Evolutionary conservation across 1,140 invertebrate genomes (phyloP).

Genomic region (Zaprionus nigranus): DNA sequence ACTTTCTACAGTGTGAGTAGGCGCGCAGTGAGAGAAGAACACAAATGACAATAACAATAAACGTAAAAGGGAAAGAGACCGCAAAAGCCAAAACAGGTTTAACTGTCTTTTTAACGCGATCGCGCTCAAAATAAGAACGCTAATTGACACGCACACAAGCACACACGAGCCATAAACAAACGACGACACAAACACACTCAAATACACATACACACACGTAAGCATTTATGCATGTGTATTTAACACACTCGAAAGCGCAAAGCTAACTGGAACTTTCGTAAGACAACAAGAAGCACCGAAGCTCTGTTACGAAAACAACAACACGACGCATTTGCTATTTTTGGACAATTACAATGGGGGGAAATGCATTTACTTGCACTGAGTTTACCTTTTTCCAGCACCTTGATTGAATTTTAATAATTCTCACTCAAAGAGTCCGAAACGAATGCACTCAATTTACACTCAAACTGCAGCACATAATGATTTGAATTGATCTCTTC

Average conservation of each 20-base stretch:
- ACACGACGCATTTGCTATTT: conserved; percentile 44
- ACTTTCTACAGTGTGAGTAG: conserved; percentile 31
- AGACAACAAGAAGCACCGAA: conserved; percentile 22
- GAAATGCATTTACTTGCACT: conserved; percentile 32
- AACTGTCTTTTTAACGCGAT: conserved; percentile 58
- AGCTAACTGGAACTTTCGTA: conserved; percentile 73
- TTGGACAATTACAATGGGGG: conserved; percentile 17
- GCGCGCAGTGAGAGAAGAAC: conserved; percentile 17
- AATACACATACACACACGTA: not conserved
- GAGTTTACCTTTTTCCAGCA: conserved; percentile 35
- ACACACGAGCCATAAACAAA: conserved; percentile 51
- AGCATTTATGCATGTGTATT: not conserved
- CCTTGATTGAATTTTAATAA: not conserved
- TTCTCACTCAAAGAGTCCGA: conserved; percentile 32
- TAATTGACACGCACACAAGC: conserved; percentile 67
- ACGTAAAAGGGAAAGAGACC: conserved; percentile 34
- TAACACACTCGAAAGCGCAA: conserved; percentile 31
- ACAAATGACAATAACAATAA: conserved; percentile 48
- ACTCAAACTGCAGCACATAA: conserved; percentile 32
- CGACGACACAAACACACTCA: conserved; percentile 44
- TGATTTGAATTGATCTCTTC: conserved; percentile 10
- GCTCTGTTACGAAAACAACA: conserved; percentile 30
- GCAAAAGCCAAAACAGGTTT: conserved; percentile 69
- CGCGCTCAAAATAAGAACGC: conserved; percentile 56
- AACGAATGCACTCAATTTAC: conserved; percentile 40